Base-by-base conservation (phyloP, 2,888 invertebrate genomes). In the Sesamia inferens region DNA sequence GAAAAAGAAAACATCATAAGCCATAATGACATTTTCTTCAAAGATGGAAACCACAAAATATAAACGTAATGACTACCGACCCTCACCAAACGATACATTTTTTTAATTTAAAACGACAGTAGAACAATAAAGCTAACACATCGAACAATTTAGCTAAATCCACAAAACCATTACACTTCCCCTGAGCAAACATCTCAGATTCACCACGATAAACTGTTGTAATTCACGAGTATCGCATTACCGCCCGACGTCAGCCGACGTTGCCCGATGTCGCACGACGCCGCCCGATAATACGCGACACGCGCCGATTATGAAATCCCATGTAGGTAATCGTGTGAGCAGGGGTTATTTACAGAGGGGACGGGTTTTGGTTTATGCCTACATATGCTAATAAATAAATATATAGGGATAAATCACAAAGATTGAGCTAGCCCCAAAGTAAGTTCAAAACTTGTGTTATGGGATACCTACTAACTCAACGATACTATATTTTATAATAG, bases 151-250 rank as follows among this genome's bases (percentile, higher is more conserved):
- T 91, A 90, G 85, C 89, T 91, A 93, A 94, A 92, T 93, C 93
- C 91, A 89, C 91, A 91, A 91, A 93, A 89, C 92, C 93, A 93
- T 91, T 90, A 87, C 82, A 86, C 87, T 82, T 87, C 88, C 88
- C 88, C 84, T 87, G 83, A 82, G 79, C 87, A 83, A 87, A 87
- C 84, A 83, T 83, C 81, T 81, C 88, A 86, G 83, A 86, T 88
- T 86, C 78, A 84, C 91, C 93, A 92, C 93, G 94, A 94, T 95
- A 95, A 95, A 94, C 93, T 93, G 92, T 93, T 95, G 96, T 96
- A 95, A 95, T 94, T 94, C 94, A 93, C 91, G 91, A 90, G 93
- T 93, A 93, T 92, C 93, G 91, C 90, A 80, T 90, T 88, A 88
- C 89, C 85, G 86, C 47, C 89, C 90, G 86, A 90, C 90, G 87